phyloP scores from a whole-genome alignment of 1,140 invertebrate species.

The Druon quercuslanigerum region DNA sequence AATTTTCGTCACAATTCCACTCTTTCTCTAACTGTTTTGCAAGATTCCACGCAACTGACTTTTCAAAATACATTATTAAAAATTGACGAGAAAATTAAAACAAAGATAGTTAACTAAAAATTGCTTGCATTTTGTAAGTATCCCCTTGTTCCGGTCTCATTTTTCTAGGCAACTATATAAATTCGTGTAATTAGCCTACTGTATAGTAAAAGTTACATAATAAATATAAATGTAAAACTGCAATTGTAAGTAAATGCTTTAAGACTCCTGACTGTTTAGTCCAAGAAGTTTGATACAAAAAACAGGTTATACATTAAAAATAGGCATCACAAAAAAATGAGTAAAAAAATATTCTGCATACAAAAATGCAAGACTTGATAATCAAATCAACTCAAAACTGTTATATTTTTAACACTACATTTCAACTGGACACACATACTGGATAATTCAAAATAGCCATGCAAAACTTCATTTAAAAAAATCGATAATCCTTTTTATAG shows the following conservation, averaged over 20 bases:
- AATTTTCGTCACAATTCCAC: no score
- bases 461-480: conserved; percentile 15
- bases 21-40: no score
- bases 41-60: no score
- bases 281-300: background rate
- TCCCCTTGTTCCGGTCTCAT: background rate
- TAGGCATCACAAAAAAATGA: background rate
- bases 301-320: background rate
- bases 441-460: conserved; percentile 7
- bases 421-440: background rate
- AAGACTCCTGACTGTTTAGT: no score
- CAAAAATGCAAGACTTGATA: background rate
- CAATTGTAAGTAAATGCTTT: no score
- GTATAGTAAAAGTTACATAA: background rate
- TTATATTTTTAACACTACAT: no score
- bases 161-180: background rate
- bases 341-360: background rate
- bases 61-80: no score
- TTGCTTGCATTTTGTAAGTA: background rate
- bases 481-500: background rate
- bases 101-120: no score
- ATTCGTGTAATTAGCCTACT: conserved; percentile 19
- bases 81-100: no score
- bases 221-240: background rate
- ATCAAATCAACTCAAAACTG: no score